Evolutionary conservation across 1,140 invertebrate genomes (phyloP).

Genomic region (Lordiphosa stackelbergi): DNA sequence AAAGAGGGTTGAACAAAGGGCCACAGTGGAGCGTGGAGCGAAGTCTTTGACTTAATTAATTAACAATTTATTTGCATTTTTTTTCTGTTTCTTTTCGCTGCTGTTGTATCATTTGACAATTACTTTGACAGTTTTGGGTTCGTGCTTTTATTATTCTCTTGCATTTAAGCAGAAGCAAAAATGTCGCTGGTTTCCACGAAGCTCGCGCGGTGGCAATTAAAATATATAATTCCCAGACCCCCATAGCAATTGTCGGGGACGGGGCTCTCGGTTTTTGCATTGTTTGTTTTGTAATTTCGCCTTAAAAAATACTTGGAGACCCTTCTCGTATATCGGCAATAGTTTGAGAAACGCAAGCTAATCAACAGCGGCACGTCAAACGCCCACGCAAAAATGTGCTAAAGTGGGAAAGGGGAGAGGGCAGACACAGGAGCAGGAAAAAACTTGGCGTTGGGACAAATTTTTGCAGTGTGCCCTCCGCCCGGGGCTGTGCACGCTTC

Average conservation of each 20-base stretch:
- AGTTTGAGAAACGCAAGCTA: constrained; percentile 42
- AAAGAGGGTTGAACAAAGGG: constrained; percentile 15
- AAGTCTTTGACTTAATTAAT: constrained; percentile 32
- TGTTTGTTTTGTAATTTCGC: constrained; percentile 34
- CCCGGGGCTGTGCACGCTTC: constrained; percentile 28
- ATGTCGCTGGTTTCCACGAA: constrained; percentile 6
- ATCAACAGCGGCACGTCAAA: constrained; percentile 64
- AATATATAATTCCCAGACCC: constrained; percentile 33
- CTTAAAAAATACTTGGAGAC: constrained; percentile 24
- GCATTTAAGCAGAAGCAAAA: constrained; percentile 15
- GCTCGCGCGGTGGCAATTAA: constrained; percentile 29
- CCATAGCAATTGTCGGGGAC: constrained; percentile 19
- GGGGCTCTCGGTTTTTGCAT: constrained; percentile 6
- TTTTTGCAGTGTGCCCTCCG: constrained; percentile 23
- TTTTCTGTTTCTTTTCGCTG: constrained; percentile 11
- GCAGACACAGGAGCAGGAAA: constrained; percentile 11
- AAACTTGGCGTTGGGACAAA: constrained; percentile 48
- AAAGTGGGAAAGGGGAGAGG: constrained; percentile 13
- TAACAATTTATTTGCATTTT: constrained; percentile 22
- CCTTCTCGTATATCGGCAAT: constrained; percentile 30
- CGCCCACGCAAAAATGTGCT: constrained; percentile 54
- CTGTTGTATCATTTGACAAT: constrained; percentile 21
- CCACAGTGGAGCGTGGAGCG: constrained; percentile 4
- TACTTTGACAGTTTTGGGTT: constrained; percentile 9
- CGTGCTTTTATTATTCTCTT: constrained; percentile 3